Evolutionary conservation across 2,888 invertebrate genomes (phyloP), one percentile per base, ranked within the genome.

Genomic region (Patella ulyssiponensis): DNA sequence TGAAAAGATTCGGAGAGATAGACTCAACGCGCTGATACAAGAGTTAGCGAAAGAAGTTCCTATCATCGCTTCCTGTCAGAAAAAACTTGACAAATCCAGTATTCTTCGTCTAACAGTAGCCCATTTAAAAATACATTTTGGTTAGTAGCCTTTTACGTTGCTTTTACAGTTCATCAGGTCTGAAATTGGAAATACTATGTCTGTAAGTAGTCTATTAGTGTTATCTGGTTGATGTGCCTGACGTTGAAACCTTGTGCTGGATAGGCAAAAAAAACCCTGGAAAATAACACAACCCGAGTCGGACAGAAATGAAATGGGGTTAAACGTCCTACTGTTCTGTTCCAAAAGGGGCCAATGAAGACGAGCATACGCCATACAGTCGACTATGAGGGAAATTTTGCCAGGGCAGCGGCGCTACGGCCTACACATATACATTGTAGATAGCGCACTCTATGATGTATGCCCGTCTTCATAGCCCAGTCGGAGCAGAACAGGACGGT

Each of bases 1-100:
- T 90, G 98, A 98, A 91, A 98, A 98, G 92, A 98, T 97, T 90
- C 93, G 98, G 11, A 93, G 98, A 78, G 98, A 98, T 92, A 97
- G 98, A 91, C 98, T 98, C 91, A 98, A 98, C 89, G 93, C 96
- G 91, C 93, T 98, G 82, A 96, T 98, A 12, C 96, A 96, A 89
- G 98, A 98, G 90, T 93, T 98, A 23, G 96, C 96, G 84, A 93
- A 95, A 9, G 95, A 98, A 95, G 96, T 98, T 20, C 95, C 96
- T 3, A 94, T 95, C 3, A 64, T 64, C 14, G 64, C 64, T 14
- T 64, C 64, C 23, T 95, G 94, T 84, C 95, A 94, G 83, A 85
- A 85, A 71, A 98, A 98, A 93, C 97, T 98, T 97, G 98, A 98
- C 91, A 98, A 98, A 92, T 97, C 97, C 0, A 96, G 97, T 0